A percentile compares a stretch with the other conserved stretches of the same genome.
These are phyloP conservation scores for Ectemnius lituratus DNA, from an alignment of 2,888 invertebrate genomes.

Conservation along the genomic window DNA sequence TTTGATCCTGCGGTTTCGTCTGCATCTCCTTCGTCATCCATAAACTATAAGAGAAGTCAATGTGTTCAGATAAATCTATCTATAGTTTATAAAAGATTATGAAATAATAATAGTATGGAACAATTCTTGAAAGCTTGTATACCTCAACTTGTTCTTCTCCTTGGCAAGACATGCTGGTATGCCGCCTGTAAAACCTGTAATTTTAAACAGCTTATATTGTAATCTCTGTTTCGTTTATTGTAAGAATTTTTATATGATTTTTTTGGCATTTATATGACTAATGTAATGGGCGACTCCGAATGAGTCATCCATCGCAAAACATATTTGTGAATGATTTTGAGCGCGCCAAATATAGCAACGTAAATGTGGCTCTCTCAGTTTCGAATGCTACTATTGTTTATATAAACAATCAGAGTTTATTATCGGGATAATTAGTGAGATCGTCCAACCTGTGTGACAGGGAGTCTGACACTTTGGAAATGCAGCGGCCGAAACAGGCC, in stretches of 20 bases:
- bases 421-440: too few species aligned
- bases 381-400: too few species aligned
- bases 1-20: conserved; percentile 61
- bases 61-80: conserved; percentile 4
- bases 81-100: not conserved
- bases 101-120: not conserved
- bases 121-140: conserved; percentile 17
- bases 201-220: conserved; percentile 16
- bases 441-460: conserved; percentile 69
- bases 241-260: not conserved
- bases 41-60: conserved; percentile 45
- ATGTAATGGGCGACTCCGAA: too few species aligned
- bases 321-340: too few species aligned
- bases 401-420: too few species aligned
- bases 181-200: conserved; percentile 68
- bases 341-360: too few species aligned
- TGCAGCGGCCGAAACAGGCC: conserved; percentile 79
- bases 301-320: too few species aligned
- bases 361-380: too few species aligned
- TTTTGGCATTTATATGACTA: not conserved
- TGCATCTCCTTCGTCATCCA: conserved; percentile 55
- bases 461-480: conserved; percentile 73
- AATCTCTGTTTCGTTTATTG: conserved; percentile 7
- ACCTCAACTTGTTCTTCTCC: conserved; percentile 73
- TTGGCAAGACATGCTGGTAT: conserved; percentile 67